Conservation (phyloP, 2,113 vertebrate species). For the Crocuta crocuta region DNA sequence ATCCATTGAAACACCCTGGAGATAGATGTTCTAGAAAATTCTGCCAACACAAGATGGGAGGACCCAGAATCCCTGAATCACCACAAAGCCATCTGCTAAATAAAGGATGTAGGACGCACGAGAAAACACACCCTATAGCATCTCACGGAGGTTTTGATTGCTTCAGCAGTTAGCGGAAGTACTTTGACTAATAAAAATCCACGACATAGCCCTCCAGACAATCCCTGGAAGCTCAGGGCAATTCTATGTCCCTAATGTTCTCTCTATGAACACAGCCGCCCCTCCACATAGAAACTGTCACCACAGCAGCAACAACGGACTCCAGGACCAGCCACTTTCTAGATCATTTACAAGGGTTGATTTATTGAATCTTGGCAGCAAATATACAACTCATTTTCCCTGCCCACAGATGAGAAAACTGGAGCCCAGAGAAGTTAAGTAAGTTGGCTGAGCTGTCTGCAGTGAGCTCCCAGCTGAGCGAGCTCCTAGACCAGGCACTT, state of each 20-base stretch:
- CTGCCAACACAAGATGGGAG: not conserved
- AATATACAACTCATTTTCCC: not conserved
- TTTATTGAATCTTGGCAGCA: not conserved
- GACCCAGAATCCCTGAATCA: not conserved
- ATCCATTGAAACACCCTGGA: not conserved
- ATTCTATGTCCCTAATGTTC: too few relatives aligned
- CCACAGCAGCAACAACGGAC: fast-evolving
- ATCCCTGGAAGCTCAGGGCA: fast-evolving
- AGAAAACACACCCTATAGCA: not conserved
- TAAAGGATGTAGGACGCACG: fast-evolving
- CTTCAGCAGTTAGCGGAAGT: not conserved
- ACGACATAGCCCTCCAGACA: fast-evolving
- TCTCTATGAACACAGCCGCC: too few relatives aligned
- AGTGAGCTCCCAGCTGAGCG: fast-evolving
- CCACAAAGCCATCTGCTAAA: not conserved
- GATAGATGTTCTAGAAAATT: not conserved
- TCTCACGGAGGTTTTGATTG: not conserved
- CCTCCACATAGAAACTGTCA: too few relatives aligned
- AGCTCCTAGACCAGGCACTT: too few relatives aligned
- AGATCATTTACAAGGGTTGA: not conserved
- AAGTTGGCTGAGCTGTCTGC: too few relatives aligned
- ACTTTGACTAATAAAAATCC: not conserved
- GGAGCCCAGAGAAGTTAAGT: too few relatives aligned
- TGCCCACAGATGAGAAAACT: not conserved
- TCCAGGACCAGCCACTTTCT: too few relatives aligned